These are phyloP conservation scores for Papilio protenor DNA, from an alignment of 2,888 invertebrate species.

Conservation along the genomic window DNA sequence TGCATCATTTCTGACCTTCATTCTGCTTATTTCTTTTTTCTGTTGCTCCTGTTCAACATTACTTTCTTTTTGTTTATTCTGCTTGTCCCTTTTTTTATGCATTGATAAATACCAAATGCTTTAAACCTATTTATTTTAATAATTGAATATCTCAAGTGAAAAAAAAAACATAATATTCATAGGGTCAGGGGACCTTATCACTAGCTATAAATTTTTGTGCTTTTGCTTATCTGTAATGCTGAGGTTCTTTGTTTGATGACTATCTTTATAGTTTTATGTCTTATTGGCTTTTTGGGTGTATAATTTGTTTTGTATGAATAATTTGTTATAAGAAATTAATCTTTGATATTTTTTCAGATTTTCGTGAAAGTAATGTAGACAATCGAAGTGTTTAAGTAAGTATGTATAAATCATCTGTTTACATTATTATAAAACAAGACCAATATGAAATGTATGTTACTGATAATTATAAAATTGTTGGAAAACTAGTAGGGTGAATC, in stretches of 20 bases:
- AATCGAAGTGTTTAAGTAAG: slow-evolving; percentile 25
- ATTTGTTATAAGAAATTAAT: neutral
- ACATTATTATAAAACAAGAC: neutral
- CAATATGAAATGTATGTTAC: neutral
- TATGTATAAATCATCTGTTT: neutral
- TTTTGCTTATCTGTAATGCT: neutral
- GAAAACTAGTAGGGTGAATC: too few relatives aligned
- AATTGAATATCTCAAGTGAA: too few relatives aligned
- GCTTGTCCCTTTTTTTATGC: neutral
- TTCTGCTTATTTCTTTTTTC: slow-evolving; percentile 39
- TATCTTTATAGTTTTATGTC: neutral
- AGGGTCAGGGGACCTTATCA: too few relatives aligned
- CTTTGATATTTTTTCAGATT: slow-evolving; percentile 23
- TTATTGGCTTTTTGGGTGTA: neutral
- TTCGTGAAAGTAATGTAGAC: slow-evolving; percentile 13
- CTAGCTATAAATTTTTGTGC: neutral
- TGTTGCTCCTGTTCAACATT: neutral
- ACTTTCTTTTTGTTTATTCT: neutral
- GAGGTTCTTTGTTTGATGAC: neutral
- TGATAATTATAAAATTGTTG: neutral
- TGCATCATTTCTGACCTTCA: slow-evolving; percentile 42
- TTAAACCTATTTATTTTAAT: neutral
- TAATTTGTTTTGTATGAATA: neutral
- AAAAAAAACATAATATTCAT: too few relatives aligned
- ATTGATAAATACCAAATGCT: neutral